Evolutionary conservation across 2,888 invertebrate species (phyloP).

Genomic region (Therioaphis trifolii): DNA sequence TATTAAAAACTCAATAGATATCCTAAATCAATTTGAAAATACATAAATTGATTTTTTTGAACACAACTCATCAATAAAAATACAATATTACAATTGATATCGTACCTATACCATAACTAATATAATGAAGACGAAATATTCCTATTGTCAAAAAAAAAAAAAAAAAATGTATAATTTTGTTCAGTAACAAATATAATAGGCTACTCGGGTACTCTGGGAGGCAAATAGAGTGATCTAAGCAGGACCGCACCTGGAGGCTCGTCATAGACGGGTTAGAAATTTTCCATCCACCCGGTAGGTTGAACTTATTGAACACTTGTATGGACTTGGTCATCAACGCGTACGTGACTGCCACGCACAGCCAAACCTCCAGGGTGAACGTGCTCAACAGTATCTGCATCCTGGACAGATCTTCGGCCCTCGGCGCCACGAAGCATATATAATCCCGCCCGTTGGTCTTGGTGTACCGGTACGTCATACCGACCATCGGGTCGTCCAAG

Average conservation of each 20-base stretch:
- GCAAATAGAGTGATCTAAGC: no score
- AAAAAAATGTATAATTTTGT: no score
- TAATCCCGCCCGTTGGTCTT: conserved; percentile 24
- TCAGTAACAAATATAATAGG: no score
- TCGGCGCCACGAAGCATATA: conserved; percentile 58
- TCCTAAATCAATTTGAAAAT: no score
- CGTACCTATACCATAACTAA: no score
- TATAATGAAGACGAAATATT: no score
- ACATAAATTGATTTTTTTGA: no score
- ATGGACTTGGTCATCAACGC: conserved; percentile 35
- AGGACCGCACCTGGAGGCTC: conserved; percentile 30
- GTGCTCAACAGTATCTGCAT: conserved; percentile 49
- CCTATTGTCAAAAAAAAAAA: no score
- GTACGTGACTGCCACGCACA: conserved; percentile 35
- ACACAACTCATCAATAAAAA: no score
- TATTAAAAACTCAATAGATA: no score
- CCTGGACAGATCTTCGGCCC: conserved; percentile 20
- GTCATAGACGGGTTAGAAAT: conserved; percentile 51
- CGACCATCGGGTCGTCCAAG: conserved; percentile 40
- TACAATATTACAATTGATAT: no score
- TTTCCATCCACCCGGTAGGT: neutral
- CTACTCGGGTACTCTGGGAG: no score
- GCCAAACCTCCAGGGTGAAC: conserved; percentile 57
- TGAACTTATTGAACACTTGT: conserved; percentile 14
- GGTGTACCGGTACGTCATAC: conserved; percentile 37